These are phyloP conservation scores for Benitochromis conjunctus DNA, from an alignment of 2,113 vertebrate species.

Conservation along the genomic window DNA sequence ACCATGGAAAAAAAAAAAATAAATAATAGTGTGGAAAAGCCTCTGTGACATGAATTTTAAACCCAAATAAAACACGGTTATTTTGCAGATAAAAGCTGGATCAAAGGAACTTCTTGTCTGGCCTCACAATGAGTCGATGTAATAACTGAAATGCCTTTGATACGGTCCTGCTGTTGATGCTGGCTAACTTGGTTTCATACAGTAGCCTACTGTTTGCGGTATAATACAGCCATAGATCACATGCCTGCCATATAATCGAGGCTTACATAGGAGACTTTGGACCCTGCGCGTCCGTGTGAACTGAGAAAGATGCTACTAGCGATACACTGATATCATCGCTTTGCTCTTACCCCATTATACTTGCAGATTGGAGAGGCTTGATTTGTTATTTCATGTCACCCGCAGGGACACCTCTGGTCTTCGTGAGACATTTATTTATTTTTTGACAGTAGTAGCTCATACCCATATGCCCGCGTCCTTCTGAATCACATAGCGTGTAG, in stretches of 20 bases:
- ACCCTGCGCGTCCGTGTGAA: neutral
- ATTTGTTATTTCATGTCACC: neutral
- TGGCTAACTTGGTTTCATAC: neutral
- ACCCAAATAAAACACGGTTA: slow-evolving; percentile 1
- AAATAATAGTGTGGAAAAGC: neutral
- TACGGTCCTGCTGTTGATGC: neutral
- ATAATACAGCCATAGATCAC: neutral
- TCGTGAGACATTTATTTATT: neutral
- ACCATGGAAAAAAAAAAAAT: slow-evolving; percentile 23
- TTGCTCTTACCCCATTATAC: neutral
- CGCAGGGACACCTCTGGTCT: neutral
- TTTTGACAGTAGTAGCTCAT: neutral
- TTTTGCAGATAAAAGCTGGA: neutral
- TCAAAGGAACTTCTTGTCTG: neutral
- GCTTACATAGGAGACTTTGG: neutral
- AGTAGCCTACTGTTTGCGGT: neutral
- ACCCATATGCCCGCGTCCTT: neutral
- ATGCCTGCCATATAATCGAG: neutral
- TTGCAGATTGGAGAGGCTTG: neutral
- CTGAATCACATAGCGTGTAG: neutral
- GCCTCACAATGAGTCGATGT: neutral
- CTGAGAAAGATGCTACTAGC: neutral
- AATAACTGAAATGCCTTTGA: neutral
- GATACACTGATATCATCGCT: neutral
- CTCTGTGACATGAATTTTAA: slow-evolving; percentile 3